phyloP scores from a whole-genome alignment of 2,888 invertebrate genomes.

The Eristalis intricaria region DNA sequence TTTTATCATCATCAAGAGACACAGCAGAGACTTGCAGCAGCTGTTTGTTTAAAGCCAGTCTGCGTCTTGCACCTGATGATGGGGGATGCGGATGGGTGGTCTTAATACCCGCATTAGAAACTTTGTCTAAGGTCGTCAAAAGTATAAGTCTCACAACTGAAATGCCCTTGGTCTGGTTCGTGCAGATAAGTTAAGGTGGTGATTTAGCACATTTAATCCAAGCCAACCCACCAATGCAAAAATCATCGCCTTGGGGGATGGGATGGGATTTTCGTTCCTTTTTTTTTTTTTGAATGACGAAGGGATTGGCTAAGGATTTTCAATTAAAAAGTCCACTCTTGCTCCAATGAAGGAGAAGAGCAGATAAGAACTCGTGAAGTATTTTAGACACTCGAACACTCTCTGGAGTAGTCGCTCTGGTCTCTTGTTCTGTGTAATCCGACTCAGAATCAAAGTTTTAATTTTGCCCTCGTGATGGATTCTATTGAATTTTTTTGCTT shows the following conservation, averaged over 20 bases:
- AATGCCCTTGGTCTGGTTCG: conserved; percentile 53
- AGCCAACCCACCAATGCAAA: conserved; percentile 29
- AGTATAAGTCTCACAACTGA: conserved; percentile 17
- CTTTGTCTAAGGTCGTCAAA: conserved; percentile 42
- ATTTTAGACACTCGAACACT: conserved; percentile 31
- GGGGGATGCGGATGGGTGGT: neutral
- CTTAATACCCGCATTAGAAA: conserved; percentile 56
- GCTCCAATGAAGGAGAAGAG: conserved; percentile 64
- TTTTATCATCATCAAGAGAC: conserved; percentile 63
- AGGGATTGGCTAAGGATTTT: conserved; percentile 52
- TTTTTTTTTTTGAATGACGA: conserved; percentile 29
- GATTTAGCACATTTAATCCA: conserved; percentile 67
- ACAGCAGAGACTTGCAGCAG: conserved; percentile 25
- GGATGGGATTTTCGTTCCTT: neutral
- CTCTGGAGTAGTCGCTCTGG: neutral
- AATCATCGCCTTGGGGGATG: neutral
- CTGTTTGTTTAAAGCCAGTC: conserved; percentile 17
- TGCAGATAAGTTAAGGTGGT: conserved; percentile 67
- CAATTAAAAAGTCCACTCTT: conserved; percentile 67
- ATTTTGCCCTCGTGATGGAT: conserved; percentile 41
- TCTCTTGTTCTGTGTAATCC: conserved; percentile 45
- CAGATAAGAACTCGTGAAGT: conserved; percentile 40
- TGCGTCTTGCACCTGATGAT: conserved; percentile 37
- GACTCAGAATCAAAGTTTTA: conserved; percentile 58
- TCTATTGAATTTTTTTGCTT: conserved; percentile 5